These are phyloP conservation scores for Euzophera pinguis DNA, from an alignment of 2,888 invertebrate species.

Conservation along the genomic window DNA sequence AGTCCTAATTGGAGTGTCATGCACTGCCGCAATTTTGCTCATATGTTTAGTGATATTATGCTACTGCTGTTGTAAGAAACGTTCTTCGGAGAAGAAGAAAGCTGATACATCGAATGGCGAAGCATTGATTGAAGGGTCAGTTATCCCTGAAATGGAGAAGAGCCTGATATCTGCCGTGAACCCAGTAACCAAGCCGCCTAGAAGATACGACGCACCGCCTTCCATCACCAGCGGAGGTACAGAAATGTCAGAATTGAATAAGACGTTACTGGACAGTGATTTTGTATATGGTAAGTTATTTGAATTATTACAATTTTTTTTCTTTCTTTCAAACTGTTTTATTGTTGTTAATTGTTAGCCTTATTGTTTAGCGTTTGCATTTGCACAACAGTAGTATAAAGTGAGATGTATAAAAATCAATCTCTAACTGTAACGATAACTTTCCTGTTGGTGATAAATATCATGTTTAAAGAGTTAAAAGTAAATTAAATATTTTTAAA, in stretches of 20 bases:
- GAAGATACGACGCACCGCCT: conserved; percentile 86
- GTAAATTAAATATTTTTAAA: no score
- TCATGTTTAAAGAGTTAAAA: no score
- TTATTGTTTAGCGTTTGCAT: no score
- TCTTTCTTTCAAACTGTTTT: no score
- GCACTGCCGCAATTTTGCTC: conserved; percentile 71
- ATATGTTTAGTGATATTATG: conserved; percentile 72
- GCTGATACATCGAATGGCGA: conserved; percentile 82
- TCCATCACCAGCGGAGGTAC: conserved; percentile 86
- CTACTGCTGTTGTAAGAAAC: conserved; percentile 78
- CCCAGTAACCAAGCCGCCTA: conserved; percentile 90
- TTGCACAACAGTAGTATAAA: no score
- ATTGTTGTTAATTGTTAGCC: no score
- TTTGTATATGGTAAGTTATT: conserved; percentile 85
- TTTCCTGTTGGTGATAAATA: no score
- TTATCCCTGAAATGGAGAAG: conserved; percentile 91
- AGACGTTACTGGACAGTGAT: conserved; percentile 89
- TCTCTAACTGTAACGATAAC: no score
- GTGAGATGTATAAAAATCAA: no score
- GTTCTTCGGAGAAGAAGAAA: conserved; percentile 77
- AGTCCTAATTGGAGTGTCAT: conserved; percentile 73
- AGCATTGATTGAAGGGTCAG: conserved; percentile 86
- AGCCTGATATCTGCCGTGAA: conserved; percentile 91
- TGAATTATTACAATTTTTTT: not conserved
- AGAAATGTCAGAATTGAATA: conserved; percentile 90